Conservation (phyloP, 1,140 invertebrate species). For the Drosophila pallidifrons region DNA sequence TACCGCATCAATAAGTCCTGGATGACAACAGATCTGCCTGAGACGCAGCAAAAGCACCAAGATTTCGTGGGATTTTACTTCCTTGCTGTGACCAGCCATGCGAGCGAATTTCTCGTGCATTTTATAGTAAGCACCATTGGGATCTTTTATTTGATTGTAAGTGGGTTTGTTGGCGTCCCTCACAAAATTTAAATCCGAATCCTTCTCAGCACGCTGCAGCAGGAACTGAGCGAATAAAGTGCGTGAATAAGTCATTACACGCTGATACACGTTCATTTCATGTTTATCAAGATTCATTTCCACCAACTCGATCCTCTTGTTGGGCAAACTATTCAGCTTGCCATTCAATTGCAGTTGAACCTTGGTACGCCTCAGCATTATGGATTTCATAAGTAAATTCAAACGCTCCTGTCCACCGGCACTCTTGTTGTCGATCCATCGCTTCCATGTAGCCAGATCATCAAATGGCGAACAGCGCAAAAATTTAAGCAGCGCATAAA, state of each 20-base stretch:
- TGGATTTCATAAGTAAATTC: constrained; percentile 91
- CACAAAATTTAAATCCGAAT: constrained; percentile 82
- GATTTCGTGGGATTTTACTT: constrained; percentile 91
- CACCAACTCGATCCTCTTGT: constrained; percentile 87
- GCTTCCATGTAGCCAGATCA: constrained; percentile 90
- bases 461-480: constrained; percentile 94
- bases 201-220: constrained; percentile 90
- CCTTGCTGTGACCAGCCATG: constrained; percentile 86
- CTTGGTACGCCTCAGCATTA: constrained; percentile 95
- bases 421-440: constrained; percentile 89
- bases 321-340: constrained; percentile 88
- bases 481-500: constrained; percentile 95
- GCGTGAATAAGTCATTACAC: constrained; percentile 90
- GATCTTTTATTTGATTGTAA: constrained; percentile 76
- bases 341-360: constrained; percentile 89
- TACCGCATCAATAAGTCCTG: constrained; percentile 89
- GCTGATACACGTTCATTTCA: constrained; percentile 92
- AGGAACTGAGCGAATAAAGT: constrained; percentile 91
- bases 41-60: constrained; percentile 93
- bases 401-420: constrained; percentile 90
- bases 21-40: constrained; percentile 95
- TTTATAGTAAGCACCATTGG: constrained; percentile 85
- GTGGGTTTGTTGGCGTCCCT: constrained; percentile 64
- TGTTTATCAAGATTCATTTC: constrained; percentile 88
- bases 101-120: constrained; percentile 88